Base-by-base conservation (phyloP, 1,140 invertebrate genomes). In the Babylonia areolata region DNA sequence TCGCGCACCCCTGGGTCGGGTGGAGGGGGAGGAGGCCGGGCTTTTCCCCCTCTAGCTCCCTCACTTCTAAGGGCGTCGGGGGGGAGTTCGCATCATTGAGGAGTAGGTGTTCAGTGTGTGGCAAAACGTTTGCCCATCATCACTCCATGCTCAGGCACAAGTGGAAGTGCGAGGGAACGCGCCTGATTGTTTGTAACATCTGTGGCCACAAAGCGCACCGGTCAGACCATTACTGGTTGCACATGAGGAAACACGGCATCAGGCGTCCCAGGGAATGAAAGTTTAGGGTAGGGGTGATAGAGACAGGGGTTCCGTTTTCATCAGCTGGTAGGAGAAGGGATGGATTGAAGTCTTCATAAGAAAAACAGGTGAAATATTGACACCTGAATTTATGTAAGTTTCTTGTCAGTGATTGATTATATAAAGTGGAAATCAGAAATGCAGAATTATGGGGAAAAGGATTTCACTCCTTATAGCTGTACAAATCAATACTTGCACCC, bases 141-240 rank as follows among this genome's bases (percentile, higher is more conserved):
- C 86, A 87, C 79, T 84, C 80, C 0, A 46, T 87, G 78, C 73
- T 84, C 2, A 39, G 86, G 5, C 86, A 87, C 80, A 81, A 75
- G n/a, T 87, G 86, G 86, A 87, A 87, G 79, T 87, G 86, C 37
- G 40, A 81, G 39, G 84, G 86, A 2, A 80, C 84, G 0, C 83
- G 86, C 3, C 33, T 79, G 20, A 81, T 87, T 28, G 71, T 73
- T 35, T 87, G 86, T n/a, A 6, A 69, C 6, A 73, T 82, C 20
- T 87, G 86, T 78, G 81, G 84, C 11, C 64, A 84, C n/a, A 39
- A 78, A 33, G 79, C 84, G 28, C 84, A 85, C 58, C 80, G 86
- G 28, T 33, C 79, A 20, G 86, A 87, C 42, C 86, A 87, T 46
- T 51, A 85, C 23, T 84, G 83, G 73, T 58, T 75, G 31, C 86